Evolutionary conservation across 2,797 vertebrate genomes (phyloP).

Genomic region (Platalea minor): DNA sequence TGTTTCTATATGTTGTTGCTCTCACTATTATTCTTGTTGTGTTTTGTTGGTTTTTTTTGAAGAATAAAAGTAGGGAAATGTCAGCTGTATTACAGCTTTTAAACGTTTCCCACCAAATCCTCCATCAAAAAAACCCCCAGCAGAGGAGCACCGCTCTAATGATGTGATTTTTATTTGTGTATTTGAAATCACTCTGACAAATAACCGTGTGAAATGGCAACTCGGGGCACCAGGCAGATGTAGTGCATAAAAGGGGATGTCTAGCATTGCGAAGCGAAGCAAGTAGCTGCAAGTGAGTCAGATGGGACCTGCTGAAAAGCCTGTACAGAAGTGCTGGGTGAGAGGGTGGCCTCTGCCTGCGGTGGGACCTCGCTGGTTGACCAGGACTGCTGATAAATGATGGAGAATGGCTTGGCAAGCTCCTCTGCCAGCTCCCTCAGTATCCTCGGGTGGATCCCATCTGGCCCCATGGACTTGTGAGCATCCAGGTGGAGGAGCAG

Average conservation of each 20-base stretch:
- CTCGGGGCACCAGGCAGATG: neutral
- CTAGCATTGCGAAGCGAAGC: neutral
- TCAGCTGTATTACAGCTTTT: constrained; percentile 20
- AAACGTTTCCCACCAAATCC: neutral
- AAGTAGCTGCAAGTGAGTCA: neutral
- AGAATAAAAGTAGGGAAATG: neutral
- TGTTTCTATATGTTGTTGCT: constrained; percentile 48
- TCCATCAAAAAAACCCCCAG: neutral
- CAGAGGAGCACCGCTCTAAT: neutral
- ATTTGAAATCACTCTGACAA: neutral
- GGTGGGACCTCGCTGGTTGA: too few species aligned
- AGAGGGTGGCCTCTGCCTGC: neutral
- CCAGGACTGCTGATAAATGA: too few species aligned
- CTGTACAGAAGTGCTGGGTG: fast-evolving
- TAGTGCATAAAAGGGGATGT: neutral
- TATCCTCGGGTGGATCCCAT: too few species aligned
- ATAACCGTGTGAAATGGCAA: neutral
- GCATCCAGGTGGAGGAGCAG: too few species aligned
- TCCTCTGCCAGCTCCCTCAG: too few species aligned
- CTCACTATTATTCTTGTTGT: constrained; percentile 5
- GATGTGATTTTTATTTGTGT: neutral
- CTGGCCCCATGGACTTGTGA: too few species aligned
- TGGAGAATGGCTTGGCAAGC: too few species aligned
- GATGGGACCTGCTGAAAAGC: neutral
- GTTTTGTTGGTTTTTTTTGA: neutral